phyloP scores from a whole-genome alignment of 2,888 invertebrate species.

The Sympetrum striolatum region DNA sequence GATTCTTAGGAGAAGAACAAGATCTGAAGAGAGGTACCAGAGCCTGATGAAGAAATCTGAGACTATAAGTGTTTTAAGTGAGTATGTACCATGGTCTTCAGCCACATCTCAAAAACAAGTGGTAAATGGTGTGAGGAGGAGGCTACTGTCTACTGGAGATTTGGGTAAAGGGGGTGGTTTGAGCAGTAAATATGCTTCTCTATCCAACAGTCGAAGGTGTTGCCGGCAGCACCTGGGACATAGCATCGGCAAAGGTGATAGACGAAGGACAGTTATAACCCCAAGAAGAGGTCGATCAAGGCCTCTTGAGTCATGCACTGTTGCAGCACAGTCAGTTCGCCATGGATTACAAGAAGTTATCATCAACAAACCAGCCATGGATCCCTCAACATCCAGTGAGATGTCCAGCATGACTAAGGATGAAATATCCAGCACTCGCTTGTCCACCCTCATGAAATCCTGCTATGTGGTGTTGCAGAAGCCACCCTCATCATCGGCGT shows the following conservation, averaged over 20 bases:
- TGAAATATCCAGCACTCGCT: not conserved
- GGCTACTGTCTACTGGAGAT: conserved; percentile 14
- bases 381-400: not conserved
- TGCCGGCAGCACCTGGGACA: conserved; percentile 6
- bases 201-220: not conserved
- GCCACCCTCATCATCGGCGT: not conserved
- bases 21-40: conserved; percentile 6
- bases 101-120: not conserved
- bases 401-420: not conserved
- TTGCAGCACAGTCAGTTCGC: not conserved
- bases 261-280: conserved; percentile 14
- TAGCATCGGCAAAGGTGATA: not conserved
- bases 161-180: not conserved
- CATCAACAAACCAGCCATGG: conserved; percentile 1
- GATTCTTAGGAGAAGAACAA: conserved; percentile 14
- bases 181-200: not conserved
- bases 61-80: conserved; percentile 1
- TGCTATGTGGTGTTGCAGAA: conserved; percentile 9
- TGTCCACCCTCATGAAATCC: not conserved
- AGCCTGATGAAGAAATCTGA: not conserved
- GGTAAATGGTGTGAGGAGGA: not conserved
- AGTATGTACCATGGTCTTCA: conserved; percentile 16
- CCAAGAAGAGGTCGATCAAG: conserved; percentile 18
- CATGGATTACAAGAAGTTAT: not conserved
- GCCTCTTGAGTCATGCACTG: not conserved